phyloP scores from a whole-genome alignment of 2,888 invertebrate genomes.

The Acholoe squamosa region DNA sequence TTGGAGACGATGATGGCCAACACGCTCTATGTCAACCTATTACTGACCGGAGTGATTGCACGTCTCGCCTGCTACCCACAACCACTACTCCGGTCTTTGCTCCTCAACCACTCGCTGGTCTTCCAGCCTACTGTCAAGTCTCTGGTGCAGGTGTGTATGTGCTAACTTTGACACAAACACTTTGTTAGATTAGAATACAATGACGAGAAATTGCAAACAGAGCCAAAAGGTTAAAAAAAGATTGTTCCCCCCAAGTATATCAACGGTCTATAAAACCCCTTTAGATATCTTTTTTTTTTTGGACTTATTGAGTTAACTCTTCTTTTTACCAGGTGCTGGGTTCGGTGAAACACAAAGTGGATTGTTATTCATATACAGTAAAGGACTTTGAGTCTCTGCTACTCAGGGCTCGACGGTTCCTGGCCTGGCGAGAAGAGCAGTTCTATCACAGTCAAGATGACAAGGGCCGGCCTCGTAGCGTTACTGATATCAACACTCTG shows the following conservation, averaged over 20 bases:
- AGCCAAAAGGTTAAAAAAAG: too few relatives aligned
- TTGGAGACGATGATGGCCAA: constrained; percentile 92
- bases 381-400: constrained; percentile 87
- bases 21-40: constrained; percentile 92
- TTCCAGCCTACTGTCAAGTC: constrained; percentile 96
- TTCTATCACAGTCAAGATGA: constrained; percentile 36
- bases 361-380: constrained; percentile 86
- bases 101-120: constrained; percentile 92
- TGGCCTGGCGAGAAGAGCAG: constrained; percentile 83
- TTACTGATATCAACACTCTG: constrained; percentile 55
- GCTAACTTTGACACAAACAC: too few relatives aligned
- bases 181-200: too few relatives aligned
- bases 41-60: constrained; percentile 93
- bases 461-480: constrained; percentile 49
- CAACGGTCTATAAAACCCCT: too few relatives aligned
- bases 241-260: too few relatives aligned
- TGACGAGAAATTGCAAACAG: too few relatives aligned
- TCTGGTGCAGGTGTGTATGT: constrained; percentile 89
- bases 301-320: too few relatives aligned
- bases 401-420: constrained; percentile 90
- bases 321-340: constrained; percentile 88
- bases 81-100: constrained; percentile 92
- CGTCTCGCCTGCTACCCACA: constrained; percentile 94
- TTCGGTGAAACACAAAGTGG: constrained; percentile 92
- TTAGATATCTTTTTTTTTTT: too few relatives aligned